Conservation (phyloP, 1,140 invertebrate species). For the Pseudoatta argentina region DNA sequence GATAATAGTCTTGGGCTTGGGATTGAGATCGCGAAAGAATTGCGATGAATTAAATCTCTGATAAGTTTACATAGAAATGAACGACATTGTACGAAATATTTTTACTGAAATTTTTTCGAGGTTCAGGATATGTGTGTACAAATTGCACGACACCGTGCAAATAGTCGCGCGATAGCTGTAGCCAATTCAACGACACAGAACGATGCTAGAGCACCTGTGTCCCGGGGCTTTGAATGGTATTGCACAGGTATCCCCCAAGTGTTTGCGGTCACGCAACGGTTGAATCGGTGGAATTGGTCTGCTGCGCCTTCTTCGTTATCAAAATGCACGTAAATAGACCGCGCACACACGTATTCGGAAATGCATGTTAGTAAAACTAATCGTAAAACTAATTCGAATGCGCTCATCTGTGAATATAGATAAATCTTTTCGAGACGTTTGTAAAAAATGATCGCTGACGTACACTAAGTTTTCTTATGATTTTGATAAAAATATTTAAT, state of each 20-base stretch:
- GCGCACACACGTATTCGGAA: neutral
- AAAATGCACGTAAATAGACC: slow-evolving; percentile 35
- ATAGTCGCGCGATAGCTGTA: slow-evolving; percentile 65
- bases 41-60: neutral
- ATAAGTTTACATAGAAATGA: neutral
- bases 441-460: too few species aligned
- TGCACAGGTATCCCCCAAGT: slow-evolving; percentile 53
- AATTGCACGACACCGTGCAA: slow-evolving; percentile 51
- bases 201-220: slow-evolving; percentile 52
- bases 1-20: neutral
- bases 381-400: slow-evolving; percentile 6
- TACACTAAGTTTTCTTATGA: neutral
- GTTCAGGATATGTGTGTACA: neutral
- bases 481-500: neutral
- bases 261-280: slow-evolving; percentile 67
- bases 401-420: neutral
- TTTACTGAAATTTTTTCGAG: slow-evolving; percentile 16
- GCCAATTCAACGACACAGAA: slow-evolving; percentile 64
- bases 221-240: slow-evolving; percentile 56
- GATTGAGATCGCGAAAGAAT: neutral
- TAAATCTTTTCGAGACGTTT: neutral
- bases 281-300: slow-evolving; percentile 31
- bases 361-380: neutral
- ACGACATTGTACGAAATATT: slow-evolving; percentile 21
- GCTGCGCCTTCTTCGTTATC: slow-evolving; percentile 52